These are phyloP conservation scores for Drosophila setosimentum DNA, from an alignment of 2,888 invertebrate species.

Conservation along the genomic window DNA sequence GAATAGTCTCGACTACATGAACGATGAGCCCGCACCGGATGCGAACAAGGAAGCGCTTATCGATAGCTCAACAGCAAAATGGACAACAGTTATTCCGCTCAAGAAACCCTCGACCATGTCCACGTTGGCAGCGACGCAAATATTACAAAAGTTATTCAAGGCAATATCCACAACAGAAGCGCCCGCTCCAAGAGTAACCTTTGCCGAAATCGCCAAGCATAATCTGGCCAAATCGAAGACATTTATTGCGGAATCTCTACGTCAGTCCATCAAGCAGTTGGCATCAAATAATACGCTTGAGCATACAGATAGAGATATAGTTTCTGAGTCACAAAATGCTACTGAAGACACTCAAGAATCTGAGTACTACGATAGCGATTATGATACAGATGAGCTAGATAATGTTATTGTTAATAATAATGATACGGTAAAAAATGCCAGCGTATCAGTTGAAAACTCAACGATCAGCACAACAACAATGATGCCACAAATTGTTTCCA, in stretches of 20 bases:
- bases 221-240: conserved; percentile 62
- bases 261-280: conserved; percentile 57
- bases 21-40: conserved; percentile 42
- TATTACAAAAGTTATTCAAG: conserved; percentile 52
- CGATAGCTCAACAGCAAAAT: conserved; percentile 25
- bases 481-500: background rate
- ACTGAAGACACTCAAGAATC: conserved; percentile 26
- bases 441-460: background rate
- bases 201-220: conserved; percentile 56
- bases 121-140: conserved; percentile 51
- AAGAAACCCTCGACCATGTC: conserved; percentile 50
- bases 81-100: conserved; percentile 14
- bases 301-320: background rate
- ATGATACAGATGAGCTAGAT: conserved; percentile 41
- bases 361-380: conserved; percentile 56
- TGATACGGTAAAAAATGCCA: background rate
- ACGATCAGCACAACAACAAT: conserved; percentile 1
- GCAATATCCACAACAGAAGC: conserved; percentile 51
- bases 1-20: conserved; percentile 50
- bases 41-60: conserved; percentile 3
- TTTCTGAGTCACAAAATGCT: background rate
- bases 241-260: conserved; percentile 55
- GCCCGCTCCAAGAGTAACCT: conserved; percentile 32
- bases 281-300: conserved; percentile 36
- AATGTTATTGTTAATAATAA: conserved; percentile 20